Conservation (phyloP, 2,888 invertebrate species). For the Harmothoe impar region DNA sequence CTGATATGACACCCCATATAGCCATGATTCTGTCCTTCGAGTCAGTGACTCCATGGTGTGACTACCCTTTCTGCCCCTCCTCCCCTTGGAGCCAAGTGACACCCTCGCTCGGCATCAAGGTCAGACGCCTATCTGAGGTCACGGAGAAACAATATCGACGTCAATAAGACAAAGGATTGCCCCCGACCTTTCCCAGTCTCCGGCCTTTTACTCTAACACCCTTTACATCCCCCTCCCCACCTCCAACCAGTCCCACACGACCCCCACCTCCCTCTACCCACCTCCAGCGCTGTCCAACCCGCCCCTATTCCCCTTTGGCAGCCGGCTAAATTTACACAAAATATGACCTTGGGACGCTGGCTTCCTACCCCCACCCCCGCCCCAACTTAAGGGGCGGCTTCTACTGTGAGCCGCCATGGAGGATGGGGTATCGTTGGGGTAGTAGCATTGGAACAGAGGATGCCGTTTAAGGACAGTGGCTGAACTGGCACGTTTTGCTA, state of each 20-base stretch:
- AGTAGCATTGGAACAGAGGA: too few relatives aligned
- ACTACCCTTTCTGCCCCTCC: too few relatives aligned
- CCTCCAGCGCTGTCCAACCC: background rate
- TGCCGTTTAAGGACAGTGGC: background rate
- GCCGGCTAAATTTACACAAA: background rate
- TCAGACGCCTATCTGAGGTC: too few relatives aligned
- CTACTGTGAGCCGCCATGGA: background rate
- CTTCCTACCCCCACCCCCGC: background rate
- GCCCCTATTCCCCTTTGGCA: background rate
- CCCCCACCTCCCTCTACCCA: background rate
- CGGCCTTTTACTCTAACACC: background rate
- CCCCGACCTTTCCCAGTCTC: background rate
- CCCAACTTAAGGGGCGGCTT: background rate
- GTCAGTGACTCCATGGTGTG: too few relatives aligned
- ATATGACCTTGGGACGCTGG: slow-evolving; percentile 26
- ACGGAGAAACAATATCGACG: background rate
- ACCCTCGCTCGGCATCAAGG: too few relatives aligned
- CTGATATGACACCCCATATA: too few relatives aligned
- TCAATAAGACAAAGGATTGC: slow-evolving; percentile 1
- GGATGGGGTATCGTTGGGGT: background rate
- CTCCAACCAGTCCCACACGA: background rate
- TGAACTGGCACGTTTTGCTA: too few relatives aligned
- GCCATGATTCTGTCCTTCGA: too few relatives aligned
- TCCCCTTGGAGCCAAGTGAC: too few relatives aligned
- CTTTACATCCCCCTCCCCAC: background rate